These are phyloP conservation scores for Caenorhabditis sinica DNA, from an alignment of 2,888 invertebrate genomes.

Conservation along the genomic window DNA sequence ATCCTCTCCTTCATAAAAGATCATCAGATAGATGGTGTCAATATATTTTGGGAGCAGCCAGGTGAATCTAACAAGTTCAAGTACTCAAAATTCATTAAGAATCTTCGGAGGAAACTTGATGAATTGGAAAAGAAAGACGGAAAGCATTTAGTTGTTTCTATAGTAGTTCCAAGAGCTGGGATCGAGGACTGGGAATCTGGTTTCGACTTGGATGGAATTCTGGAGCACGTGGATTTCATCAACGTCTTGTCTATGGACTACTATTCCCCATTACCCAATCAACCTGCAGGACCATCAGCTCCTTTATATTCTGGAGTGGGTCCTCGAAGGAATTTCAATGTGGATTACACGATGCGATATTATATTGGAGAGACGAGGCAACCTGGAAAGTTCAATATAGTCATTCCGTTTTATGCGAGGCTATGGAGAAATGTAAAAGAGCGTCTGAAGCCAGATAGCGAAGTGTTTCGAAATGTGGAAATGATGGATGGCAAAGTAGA, in stretches of 20 bases:
- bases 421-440: slow-evolving; percentile 29
- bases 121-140: background rate
- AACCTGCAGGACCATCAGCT: slow-evolving; percentile 22
- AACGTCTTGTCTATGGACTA: slow-evolving; percentile 14
- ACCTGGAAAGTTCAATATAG: slow-evolving; percentile 16
- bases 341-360: slow-evolving; percentile 20
- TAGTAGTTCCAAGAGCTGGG: background rate
- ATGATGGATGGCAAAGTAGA: background rate
- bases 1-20: slow-evolving; percentile 8
- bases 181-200: background rate
- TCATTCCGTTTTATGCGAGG: slow-evolving; percentile 17
- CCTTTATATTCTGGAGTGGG: slow-evolving; percentile 8
- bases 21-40: slow-evolving; percentile 12
- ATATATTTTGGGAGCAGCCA: slow-evolving; percentile 21
- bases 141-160: background rate
- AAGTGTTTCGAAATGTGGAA: slow-evolving; percentile 65
- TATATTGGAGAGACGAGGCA: slow-evolving; percentile 15
- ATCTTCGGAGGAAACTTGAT: background rate
- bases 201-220: slow-evolving; percentile 21
- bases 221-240: slow-evolving; percentile 14
- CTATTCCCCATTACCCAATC: slow-evolving; percentile 6
- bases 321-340: slow-evolving; percentile 7
- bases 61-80: slow-evolving; percentile 17
- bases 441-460: slow-evolving; percentile 35
- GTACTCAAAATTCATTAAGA: slow-evolving; percentile 14